Base-by-base conservation (phyloP, 1,140 invertebrate genomes). In the Hycleus cichorii region DNA sequence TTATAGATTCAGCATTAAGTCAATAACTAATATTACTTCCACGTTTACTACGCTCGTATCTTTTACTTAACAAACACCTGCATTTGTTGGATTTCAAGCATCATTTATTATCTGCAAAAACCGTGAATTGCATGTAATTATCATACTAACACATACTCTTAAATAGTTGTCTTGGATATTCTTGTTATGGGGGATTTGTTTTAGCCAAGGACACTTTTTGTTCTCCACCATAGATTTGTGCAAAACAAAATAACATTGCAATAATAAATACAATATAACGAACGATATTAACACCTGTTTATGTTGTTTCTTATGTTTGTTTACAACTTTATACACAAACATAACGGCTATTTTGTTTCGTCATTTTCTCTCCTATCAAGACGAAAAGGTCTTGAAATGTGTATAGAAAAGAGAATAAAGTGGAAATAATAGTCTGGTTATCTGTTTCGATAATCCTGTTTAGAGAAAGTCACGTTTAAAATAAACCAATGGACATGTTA, bases 231-330 rank as follows among this genome's bases (percentile, higher is more conserved):
- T 32, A 12, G 44, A 46, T 46, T 53, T 52, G 39, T 45, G 45
- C 44, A 42, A 42, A 53, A 53, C 46, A 53, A 53, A 45, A 53
- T 53, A 44, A 53, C 51, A 45, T 45, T 46, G 46, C 44, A 53
- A 53, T 46, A 53, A 53, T 26, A 46, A 53, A 44, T 32, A 53
- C 27, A 46, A 53, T 7, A 11, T 26, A 45, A 53, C 32, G 32
- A 7, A 32, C 7, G 32, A 45, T 44, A 53, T 45, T 32, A 53
- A 53, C 51, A 53, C 46, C 25, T 53, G 51, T 46, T 53, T 32
- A 32, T 32, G 32, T 32, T 32, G 32, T 32, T 2, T 32, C 32
- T 32, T 32, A 7, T 32, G 32, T 32, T 32, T 32, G 7, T 32
- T 32, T 32, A 32, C 32, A 32, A 32, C 7, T 32, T 32, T 32